Conservation (phyloP, 2,888 invertebrate species). For the Agrochola litura region DNA sequence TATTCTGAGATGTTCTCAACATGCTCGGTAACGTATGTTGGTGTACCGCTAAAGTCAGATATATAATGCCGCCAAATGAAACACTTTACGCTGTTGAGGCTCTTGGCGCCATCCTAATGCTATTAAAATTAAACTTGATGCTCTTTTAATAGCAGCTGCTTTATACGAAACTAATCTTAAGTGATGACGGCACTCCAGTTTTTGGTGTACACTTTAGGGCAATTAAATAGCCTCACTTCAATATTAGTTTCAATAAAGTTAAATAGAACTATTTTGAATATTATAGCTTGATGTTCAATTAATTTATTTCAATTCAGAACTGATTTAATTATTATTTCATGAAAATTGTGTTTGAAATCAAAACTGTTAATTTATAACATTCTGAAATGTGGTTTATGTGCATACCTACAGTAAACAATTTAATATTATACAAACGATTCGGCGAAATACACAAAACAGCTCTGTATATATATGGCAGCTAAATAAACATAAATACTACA, state of each 20-base stretch:
- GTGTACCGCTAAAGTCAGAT: conserved; percentile 45
- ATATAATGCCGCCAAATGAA: conserved; percentile 59
- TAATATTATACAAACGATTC: conserved; percentile 10
- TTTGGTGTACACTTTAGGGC: conserved; percentile 66
- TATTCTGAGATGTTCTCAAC: conserved; percentile 57
- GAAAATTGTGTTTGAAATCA: background rate
- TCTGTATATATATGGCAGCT: background rate
- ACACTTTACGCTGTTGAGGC: conserved; percentile 66
- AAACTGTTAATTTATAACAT: conserved; percentile 10
- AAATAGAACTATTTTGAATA: background rate
- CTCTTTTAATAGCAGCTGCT: conserved; percentile 73
- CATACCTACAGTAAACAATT: conserved; percentile 20
- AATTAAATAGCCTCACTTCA: conserved; percentile 50
- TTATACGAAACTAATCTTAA: conserved; percentile 75
- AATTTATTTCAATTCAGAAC: background rate
- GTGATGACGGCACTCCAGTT: conserved; percentile 69
- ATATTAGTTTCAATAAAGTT: background rate
- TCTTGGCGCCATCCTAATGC: conserved; percentile 66
- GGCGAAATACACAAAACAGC: conserved; percentile 4
- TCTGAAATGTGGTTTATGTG: conserved; percentile 14
- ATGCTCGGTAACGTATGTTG: conserved; percentile 45
- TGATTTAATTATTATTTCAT: background rate
- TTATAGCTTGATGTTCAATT: background rate
- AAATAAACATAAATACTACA: conserved; percentile 30
- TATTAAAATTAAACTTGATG: conserved; percentile 76